Conservation (phyloP, 2,113 vertebrate species). For the Thunnus maccoyii region DNA sequence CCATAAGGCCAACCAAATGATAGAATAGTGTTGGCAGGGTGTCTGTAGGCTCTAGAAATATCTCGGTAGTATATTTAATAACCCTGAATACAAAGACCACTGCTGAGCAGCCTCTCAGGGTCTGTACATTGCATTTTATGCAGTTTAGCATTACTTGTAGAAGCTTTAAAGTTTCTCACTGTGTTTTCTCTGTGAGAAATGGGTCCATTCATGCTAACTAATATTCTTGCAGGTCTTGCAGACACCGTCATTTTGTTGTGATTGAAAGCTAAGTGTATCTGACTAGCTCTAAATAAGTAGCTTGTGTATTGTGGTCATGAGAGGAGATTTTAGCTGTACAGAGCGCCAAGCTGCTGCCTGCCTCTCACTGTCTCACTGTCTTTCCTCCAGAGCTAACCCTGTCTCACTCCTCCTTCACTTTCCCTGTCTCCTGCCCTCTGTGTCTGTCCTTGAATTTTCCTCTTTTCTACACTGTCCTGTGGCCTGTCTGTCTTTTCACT, state of each 20-base stretch:
- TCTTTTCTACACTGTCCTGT: neutral
- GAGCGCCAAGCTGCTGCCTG: slow-evolving; percentile 1
- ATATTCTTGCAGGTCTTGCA: neutral
- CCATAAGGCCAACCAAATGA: neutral
- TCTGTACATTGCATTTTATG: neutral
- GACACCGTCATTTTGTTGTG: no score
- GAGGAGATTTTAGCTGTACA: slow-evolving; percentile 11
- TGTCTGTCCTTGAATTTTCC: neutral
- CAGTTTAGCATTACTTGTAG: neutral
- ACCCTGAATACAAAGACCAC: neutral
- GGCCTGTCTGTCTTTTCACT: neutral
- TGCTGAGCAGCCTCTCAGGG: neutral
- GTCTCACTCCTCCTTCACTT: slow-evolving; percentile 35
- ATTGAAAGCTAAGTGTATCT: neutral
- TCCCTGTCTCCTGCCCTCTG: slow-evolving; percentile 12
- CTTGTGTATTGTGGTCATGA: neutral
- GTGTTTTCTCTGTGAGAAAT: neutral
- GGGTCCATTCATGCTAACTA: neutral
- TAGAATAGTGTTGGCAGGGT: neutral
- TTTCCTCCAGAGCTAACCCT: slow-evolving; percentile 52
- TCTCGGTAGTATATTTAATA: neutral
- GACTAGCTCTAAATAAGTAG: neutral
- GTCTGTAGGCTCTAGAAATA: neutral
- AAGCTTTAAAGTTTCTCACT: no score
- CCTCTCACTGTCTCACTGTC: slow-evolving; percentile 50